Conservation (phyloP, 2,113 vertebrate genomes). For the Pterocles burchelli region DNA sequence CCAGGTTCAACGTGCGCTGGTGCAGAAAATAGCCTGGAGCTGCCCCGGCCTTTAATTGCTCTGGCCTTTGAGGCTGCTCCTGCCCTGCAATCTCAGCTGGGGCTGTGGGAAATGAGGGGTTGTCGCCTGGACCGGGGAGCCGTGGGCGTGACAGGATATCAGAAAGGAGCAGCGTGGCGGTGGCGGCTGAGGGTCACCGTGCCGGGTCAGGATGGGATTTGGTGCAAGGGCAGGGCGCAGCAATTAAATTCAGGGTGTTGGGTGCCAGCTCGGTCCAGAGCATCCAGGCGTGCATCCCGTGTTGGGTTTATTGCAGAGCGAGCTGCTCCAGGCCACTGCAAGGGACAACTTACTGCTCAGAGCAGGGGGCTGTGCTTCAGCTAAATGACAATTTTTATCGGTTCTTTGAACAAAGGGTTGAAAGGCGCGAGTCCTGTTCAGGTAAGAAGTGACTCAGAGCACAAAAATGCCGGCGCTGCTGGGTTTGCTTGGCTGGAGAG, state of each 20-base stretch:
- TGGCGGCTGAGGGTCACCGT: fast-evolving
- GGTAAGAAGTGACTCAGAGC: background rate
- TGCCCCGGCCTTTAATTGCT: background rate
- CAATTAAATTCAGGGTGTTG: fast-evolving
- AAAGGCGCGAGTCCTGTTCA: background rate
- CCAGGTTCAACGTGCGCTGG: fast-evolving
- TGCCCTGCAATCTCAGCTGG: fast-evolving
- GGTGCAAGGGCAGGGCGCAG: fast-evolving
- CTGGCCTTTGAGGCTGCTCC: background rate
- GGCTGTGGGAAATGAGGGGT: fast-evolving
- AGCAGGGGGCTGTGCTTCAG: background rate
- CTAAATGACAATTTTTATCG: background rate
- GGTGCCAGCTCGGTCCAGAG: background rate
- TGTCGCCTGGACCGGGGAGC: background rate
- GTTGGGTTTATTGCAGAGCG: fast-evolving
- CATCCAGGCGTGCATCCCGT: fast-evolving
- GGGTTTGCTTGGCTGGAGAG: background rate
- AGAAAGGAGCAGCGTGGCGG: background rate
- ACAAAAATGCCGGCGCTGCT: background rate
- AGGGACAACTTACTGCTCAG: background rate
- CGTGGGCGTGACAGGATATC: background rate
- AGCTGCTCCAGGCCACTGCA: background rate
- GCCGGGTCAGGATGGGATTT: fast-evolving
- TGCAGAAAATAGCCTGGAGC: background rate
- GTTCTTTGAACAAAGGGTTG: background rate